Evolutionary conservation across 2,113 vertebrate genomes (phyloP).

Genomic region (Pristiophorus japonicus): DNA sequence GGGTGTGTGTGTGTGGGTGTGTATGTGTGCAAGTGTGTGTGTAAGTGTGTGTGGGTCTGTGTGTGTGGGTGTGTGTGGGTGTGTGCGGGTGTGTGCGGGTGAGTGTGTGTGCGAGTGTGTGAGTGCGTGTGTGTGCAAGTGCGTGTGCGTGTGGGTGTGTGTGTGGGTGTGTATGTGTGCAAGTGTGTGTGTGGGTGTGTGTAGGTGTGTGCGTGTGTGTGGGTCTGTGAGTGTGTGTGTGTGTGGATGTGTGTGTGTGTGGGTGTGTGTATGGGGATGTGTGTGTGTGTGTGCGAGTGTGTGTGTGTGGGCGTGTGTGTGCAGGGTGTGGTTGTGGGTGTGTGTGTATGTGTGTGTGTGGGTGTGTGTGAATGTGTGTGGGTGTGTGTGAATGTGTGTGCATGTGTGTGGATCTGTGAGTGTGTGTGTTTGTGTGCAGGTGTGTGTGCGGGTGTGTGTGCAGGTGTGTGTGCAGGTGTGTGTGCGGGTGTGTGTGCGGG

Average conservation of each 20-base stretch:
- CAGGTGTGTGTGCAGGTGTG: no score
- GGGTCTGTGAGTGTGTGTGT: neutral
- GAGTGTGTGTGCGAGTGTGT: no score
- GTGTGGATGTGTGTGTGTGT: no score
- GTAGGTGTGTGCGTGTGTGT: neutral
- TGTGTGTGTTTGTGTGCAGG: no score
- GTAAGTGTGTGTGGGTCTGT: neutral
- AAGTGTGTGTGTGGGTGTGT: no score
- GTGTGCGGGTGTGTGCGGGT: no score
- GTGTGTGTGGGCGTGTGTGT: neutral
- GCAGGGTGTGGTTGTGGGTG: neutral
- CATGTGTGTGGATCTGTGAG: neutral
- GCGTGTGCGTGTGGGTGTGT: neutral
- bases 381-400: neutral
- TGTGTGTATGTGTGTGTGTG: neutral
- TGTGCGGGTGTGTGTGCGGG: no score
- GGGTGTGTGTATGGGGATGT: no score
- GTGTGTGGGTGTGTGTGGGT: no score
- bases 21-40: neutral
- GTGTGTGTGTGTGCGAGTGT: no score
- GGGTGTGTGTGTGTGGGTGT: neutral
- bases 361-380: no score
- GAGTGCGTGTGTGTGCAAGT: neutral
- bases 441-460: no score
- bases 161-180: neutral